phyloP scores from a whole-genome alignment of 2,888 invertebrate species.

The Dryobota labecula region DNA sequence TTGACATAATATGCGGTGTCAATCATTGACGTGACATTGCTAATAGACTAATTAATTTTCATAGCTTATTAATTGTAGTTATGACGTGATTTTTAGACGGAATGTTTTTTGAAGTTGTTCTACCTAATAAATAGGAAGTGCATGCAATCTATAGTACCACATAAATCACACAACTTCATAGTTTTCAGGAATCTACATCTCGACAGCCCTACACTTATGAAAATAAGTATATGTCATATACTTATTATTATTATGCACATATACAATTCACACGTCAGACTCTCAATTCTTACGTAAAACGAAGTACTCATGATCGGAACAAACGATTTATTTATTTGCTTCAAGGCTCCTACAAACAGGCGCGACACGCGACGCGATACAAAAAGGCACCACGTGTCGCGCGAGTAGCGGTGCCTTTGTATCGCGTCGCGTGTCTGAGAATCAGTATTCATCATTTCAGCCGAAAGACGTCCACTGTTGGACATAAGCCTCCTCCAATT shows the following conservation, averaged over 20 bases:
- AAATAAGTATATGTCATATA: conserved; percentile 8
- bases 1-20: conserved; percentile 30
- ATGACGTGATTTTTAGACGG: conserved; percentile 1
- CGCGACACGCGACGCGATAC: no score
- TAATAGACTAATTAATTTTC: conserved; percentile 19
- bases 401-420: no score
- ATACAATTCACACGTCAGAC: conserved; percentile 16
- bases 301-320: background rate
- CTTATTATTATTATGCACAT: conserved; percentile 8
- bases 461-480: no score
- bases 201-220: conserved; percentile 12
- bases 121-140: background rate
- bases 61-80: background rate
- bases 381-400: no score
- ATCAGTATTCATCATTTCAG: no score
- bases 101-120: background rate
- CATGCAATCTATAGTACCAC: background rate
- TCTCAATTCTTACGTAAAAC: conserved; percentile 27
- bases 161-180: background rate
- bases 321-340: conserved; percentile 17
- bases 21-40: conserved; percentile 17
- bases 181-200: background rate
- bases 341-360: no score
- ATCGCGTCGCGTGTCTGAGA: no score
- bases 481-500: no score